Evolutionary conservation across 2,113 vertebrate genomes (phyloP).

Genomic region (Phrynocephalus versicolor): DNA sequence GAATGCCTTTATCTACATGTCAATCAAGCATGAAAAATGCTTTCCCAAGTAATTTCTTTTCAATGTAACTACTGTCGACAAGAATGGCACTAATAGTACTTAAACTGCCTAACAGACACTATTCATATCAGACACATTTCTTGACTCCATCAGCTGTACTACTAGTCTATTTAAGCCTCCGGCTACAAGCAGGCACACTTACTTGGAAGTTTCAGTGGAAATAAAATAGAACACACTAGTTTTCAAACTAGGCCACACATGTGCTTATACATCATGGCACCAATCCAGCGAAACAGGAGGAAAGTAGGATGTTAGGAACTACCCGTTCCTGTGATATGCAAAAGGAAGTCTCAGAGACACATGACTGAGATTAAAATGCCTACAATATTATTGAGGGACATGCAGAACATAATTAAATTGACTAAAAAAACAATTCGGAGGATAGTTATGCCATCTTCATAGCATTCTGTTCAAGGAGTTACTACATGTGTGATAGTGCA

Average conservation of each 20-base stretch:
- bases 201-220: not conserved
- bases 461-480: not conserved
- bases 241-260: not conserved
- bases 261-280: not conserved
- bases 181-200: not conserved
- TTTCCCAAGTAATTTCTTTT: constrained; percentile 42
- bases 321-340: not conserved
- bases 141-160: not conserved
- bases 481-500: too few relatives aligned
- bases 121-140: not conserved
- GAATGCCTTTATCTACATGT: constrained; percentile 41
- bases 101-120: constrained; percentile 23
- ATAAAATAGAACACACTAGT: not conserved
- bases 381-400: not conserved
- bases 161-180: not conserved
- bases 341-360: not conserved
- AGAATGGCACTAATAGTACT: constrained; percentile 23
- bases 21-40: constrained; percentile 26
- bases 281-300: not conserved
- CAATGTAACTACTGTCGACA: constrained; percentile 7
- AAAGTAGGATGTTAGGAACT: not conserved
- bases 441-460: not conserved
- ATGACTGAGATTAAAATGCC: not conserved
- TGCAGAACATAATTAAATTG: not conserved
- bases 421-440: not conserved